Evolutionary conservation across 2,797 vertebrate species (phyloP).

Genomic region (Ctenopoma multispine): DNA sequence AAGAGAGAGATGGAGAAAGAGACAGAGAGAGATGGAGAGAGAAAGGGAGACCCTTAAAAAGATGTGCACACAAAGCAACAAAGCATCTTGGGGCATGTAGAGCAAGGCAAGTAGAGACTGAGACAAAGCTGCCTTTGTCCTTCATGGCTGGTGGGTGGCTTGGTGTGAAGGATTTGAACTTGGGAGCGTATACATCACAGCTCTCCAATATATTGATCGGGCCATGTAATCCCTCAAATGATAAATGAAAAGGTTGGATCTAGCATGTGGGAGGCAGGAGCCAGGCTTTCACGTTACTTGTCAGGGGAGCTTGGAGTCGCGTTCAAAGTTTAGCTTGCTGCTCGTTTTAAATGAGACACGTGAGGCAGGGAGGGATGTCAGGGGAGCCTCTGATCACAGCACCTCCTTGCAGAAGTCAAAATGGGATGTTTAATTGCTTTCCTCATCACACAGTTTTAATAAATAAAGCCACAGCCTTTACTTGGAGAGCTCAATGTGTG

Average conservation of each 20-base stretch:
- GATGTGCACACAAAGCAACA: constrained; percentile 80
- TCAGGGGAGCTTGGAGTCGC: constrained; percentile 44
- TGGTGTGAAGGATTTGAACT: constrained; percentile 69
- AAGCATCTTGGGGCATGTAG: constrained; percentile 81
- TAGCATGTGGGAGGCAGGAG: constrained; percentile 65
- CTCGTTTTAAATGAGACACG: constrained; percentile 40
- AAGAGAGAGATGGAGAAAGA: constrained; percentile 62
- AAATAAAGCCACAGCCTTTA: constrained; percentile 73
- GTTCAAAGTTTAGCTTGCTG: constrained; percentile 57
- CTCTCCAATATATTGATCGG: constrained; percentile 78
- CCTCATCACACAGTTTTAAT: constrained; percentile 67
- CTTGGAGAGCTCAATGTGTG: constrained; percentile 44
- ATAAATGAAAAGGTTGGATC: constrained; percentile 62
- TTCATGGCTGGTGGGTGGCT: constrained; percentile 77
- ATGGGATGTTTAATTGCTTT: constrained; percentile 73
- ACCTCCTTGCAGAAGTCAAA: constrained; percentile 70
- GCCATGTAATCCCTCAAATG: constrained; percentile 71
- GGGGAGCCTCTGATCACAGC: constrained; percentile 65
- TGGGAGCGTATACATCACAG: constrained; percentile 62
- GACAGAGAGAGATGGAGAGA: constrained; percentile 63
- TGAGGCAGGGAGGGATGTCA: constrained; percentile 47
- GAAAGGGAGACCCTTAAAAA: constrained; percentile 74
- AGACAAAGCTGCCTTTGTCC: constrained; percentile 81
- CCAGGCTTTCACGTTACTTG: constrained; percentile 52
- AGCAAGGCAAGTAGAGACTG: constrained; percentile 78